Evolutionary conservation across 2,888 invertebrate species (phyloP).

Genomic region (Drosophila monieri): DNA sequence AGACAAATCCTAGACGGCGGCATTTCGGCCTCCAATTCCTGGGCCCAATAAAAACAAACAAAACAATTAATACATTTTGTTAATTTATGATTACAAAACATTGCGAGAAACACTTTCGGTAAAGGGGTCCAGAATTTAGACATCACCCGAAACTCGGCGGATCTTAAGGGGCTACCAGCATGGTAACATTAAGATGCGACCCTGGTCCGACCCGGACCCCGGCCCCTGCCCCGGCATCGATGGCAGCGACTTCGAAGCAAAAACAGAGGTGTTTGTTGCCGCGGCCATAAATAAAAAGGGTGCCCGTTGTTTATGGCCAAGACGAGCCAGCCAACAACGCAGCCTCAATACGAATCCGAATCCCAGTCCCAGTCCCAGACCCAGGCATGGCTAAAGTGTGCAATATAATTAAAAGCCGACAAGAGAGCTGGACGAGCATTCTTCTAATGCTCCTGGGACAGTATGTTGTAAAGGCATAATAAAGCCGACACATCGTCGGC

Average conservation of each 20-base stretch:
- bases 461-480: conserved; percentile 73
- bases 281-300: conserved; percentile 78
- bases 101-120: conserved; percentile 76
- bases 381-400: conserved; percentile 80
- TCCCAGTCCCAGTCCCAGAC: conserved; percentile 27
- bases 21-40: conserved; percentile 65
- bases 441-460: conserved; percentile 70
- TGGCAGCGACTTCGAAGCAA: conserved; percentile 49
- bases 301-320: conserved; percentile 77
- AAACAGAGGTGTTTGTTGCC: conserved; percentile 77
- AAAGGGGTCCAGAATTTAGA: conserved; percentile 67
- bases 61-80: conserved; percentile 82
- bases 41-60: conserved; percentile 75
- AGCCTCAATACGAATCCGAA: conserved; percentile 21
- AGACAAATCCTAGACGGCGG: conserved; percentile 55
- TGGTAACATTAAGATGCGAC: conserved; percentile 20
- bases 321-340: conserved; percentile 41
- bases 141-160: conserved; percentile 59
- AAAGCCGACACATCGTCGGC: conserved; percentile 50
- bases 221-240: conserved; percentile 1
- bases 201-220: conserved; percentile 34
- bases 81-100: conserved; percentile 82
- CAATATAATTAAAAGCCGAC: conserved; percentile 83
- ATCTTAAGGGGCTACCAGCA: conserved; percentile 33
- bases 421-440: conserved; percentile 69